phyloP scores from a whole-genome alignment of 2,113 vertebrate genomes.

The Aspiorhynchus laticeps region DNA sequence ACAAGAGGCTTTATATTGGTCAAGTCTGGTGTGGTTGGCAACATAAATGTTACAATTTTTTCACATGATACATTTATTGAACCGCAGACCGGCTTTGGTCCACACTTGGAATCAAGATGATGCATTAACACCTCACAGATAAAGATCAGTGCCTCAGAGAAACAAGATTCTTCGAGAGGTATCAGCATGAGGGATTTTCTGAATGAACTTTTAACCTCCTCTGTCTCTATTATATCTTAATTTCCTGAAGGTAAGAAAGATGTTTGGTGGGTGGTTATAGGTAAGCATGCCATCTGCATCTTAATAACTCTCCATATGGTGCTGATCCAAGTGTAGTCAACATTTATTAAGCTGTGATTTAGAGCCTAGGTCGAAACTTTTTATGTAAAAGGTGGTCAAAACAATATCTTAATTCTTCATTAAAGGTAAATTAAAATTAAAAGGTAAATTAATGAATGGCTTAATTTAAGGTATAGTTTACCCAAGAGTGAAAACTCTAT shows the following conservation, averaged over 20 bases:
- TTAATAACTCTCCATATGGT: conserved; percentile 30
- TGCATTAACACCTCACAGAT: conserved; percentile 18
- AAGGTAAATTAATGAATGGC: neutral
- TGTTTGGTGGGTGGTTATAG: conserved; percentile 6
- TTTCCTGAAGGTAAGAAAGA: conserved; percentile 17
- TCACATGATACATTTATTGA: conserved; percentile 35
- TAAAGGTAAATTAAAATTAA: neutral
- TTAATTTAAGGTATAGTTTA: neutral
- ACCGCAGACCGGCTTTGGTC: neutral
- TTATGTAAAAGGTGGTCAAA: neutral
- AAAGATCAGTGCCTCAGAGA: conserved; percentile 12
- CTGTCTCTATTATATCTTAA: neutral
- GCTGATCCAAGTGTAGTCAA: conserved; percentile 1
- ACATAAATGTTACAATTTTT: conserved; percentile 38
- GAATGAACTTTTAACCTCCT: neutral
- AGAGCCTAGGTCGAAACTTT: neutral
- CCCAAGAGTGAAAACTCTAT: neutral
- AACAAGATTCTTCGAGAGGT: neutral
- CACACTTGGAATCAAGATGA: conserved; percentile 41
- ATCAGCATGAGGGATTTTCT: conserved; percentile 28
- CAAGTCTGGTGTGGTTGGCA: conserved; percentile 8
- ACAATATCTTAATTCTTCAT: neutral
- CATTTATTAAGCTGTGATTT: conserved; percentile 18
- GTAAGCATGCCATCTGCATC: conserved; percentile 13
- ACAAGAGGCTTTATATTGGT: conserved; percentile 32